A percentile compares a stretch with the other conserved stretches of the same genome.
Conservation (phyloP, 2,797 vertebrate genomes). For the Myotis findleyi region DNA sequence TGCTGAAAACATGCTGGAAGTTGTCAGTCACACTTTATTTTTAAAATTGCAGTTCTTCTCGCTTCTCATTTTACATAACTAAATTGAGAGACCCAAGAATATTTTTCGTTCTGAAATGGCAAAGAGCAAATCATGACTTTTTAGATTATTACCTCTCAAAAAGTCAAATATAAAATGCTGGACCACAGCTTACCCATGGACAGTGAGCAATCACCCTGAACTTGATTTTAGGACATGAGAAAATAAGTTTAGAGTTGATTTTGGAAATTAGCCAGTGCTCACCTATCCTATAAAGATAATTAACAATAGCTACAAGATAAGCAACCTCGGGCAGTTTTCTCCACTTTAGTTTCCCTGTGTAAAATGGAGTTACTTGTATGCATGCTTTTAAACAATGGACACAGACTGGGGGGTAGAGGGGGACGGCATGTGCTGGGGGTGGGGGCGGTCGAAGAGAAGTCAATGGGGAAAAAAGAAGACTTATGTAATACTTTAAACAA, state of each 20-base stretch:
- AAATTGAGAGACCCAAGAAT: background rate
- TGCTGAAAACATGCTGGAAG: background rate
- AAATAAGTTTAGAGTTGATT: background rate
- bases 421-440: no score
- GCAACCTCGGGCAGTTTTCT: background rate
- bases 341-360: background rate
- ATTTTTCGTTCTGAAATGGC: background rate
- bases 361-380: background rate
- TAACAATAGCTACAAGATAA: background rate
- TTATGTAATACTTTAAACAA: no score
- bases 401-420: no score
- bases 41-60: background rate
- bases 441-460: no score
- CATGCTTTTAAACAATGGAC: no score
- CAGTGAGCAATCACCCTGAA: background rate
- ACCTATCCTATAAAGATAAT: background rate
- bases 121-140: background rate
- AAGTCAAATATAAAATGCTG: background rate
- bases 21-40: background rate
- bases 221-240: background rate
- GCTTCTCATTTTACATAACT: background rate
- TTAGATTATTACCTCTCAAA: background rate
- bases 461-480: no score
- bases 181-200: background rate
- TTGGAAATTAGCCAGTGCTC: background rate